These are phyloP conservation scores for Ctenopoma kingsleyae DNA, from an alignment of 2,797 vertebrate species.

Conservation along the genomic window DNA sequence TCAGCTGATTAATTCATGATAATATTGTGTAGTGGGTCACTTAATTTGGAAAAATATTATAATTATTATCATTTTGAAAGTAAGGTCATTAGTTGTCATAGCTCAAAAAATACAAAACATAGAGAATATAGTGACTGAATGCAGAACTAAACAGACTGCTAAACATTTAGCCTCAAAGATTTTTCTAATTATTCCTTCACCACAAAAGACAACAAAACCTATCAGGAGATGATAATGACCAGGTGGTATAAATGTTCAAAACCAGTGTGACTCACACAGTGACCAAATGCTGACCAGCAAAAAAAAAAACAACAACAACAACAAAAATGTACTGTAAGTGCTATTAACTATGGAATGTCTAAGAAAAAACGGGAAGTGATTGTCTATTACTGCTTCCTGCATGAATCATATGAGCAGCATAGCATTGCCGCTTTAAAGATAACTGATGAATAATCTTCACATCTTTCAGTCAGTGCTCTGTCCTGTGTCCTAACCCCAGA, in stretches of 20 bases:
- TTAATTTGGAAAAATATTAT: constrained; percentile 21
- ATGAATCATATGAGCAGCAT: constrained; percentile 59
- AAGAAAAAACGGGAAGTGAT: constrained; percentile 66
- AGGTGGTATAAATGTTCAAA: constrained; percentile 2
- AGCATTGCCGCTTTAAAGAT: constrained; percentile 80
- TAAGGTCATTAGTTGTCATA: constrained; percentile 2
- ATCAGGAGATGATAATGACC: background rate
- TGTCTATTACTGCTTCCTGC: constrained; percentile 82
- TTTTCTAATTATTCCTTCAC: constrained; percentile 20
- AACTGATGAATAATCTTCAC: constrained; percentile 63
- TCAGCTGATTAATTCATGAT: constrained; percentile 20
- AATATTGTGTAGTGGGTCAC: constrained; percentile 1
- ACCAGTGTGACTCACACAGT: constrained; percentile 61
- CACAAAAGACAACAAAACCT: background rate
- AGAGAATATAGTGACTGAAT: constrained; percentile 50
- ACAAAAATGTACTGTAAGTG: constrained; percentile 54
- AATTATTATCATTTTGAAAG: constrained; percentile 18
- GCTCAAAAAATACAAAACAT: constrained; percentile 28
- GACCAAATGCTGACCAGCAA: constrained; percentile 62
- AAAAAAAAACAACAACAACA: constrained; percentile 34
- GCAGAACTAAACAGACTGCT: constrained; percentile 32
- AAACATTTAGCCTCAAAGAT: background rate
- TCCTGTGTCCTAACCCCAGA: constrained; percentile 45
- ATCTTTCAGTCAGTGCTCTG: constrained; percentile 46
- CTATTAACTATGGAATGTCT: constrained; percentile 57